phyloP scores from a whole-genome alignment of 2,113 vertebrate genomes.

The Oenanthe oenanthe region DNA sequence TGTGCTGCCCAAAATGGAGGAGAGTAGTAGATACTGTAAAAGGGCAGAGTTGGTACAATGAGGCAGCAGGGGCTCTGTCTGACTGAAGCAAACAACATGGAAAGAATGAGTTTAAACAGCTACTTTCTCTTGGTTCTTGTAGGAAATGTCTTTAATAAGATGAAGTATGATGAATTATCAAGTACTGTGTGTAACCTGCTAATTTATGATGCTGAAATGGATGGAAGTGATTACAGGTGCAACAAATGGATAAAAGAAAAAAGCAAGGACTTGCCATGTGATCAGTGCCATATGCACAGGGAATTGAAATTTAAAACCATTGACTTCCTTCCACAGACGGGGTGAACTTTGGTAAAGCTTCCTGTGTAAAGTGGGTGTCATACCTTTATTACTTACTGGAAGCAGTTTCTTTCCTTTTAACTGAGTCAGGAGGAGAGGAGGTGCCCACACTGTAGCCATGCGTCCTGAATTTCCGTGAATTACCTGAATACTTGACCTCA shows the following conservation, averaged over 20 bases:
- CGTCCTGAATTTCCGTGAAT: neutral
- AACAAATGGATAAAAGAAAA: neutral
- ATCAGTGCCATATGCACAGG: neutral
- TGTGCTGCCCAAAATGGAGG: neutral
- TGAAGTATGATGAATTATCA: neutral
- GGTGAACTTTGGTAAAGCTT: neutral
- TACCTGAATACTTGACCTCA: neutral
- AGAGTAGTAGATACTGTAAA: neutral
- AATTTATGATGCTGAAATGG: neutral
- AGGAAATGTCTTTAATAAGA: neutral
- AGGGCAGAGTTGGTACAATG: neutral
- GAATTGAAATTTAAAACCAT: neutral
- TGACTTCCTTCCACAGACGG: neutral
- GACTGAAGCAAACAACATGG: neutral
- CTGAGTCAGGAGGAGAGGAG: neutral
- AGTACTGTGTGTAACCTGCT: neutral
- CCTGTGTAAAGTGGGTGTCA: neutral
- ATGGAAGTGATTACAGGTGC: neutral
- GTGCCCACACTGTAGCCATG: fast-evolving
- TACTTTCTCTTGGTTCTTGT: neutral
- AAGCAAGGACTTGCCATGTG: fast-evolving
- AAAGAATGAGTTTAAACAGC: neutral
- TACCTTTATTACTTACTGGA: neutral
- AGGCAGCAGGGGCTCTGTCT: neutral
- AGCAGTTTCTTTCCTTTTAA: neutral